A percentile compares a stretch with the other conserved stretches of the same genome.
Conservation (phyloP, 2,888 invertebrate genomes). For the Netelia melanura region DNA sequence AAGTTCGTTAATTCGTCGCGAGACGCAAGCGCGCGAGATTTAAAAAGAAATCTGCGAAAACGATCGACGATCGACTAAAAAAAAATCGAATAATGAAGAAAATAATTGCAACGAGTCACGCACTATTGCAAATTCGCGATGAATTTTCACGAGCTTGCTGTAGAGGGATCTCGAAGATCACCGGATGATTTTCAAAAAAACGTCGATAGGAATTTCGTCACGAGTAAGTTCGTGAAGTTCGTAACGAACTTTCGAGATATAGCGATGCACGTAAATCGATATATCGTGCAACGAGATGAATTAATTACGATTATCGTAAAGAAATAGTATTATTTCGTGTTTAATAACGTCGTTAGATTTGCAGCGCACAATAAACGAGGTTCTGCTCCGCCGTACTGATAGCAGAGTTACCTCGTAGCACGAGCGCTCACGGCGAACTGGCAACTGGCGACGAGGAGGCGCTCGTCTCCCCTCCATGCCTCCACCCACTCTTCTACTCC, state of each 20-base stretch:
- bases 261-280: background rate
- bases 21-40: background rate
- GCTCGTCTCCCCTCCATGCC: slow-evolving; percentile 81
- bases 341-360: background rate
- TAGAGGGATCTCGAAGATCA: too few species aligned
- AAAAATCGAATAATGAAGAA: too few species aligned
- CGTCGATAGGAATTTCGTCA: too few species aligned
- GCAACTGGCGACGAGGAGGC: slow-evolving; percentile 85
- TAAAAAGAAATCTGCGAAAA: background rate
- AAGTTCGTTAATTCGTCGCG: background rate
- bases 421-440: slow-evolving; percentile 94
- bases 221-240: too few species aligned
- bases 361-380: background rate
- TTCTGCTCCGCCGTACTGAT: slow-evolving; percentile 58
- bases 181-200: too few species aligned
- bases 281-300: background rate
- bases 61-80: too few species aligned
- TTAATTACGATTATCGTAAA: background rate
- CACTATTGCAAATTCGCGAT: too few species aligned
- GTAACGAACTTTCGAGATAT: too few species aligned
- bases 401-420: slow-evolving; percentile 90
- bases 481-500: slow-evolving; percentile 69
- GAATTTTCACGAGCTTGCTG: too few species aligned
- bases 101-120: too few species aligned
- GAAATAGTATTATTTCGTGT: background rate